Percentiles rank a stretch among this genome's conserved stretches.
Evolutionary conservation across 2,113 vertebrate genomes (phyloP).

Genomic region (Trinectes maculatus): DNA sequence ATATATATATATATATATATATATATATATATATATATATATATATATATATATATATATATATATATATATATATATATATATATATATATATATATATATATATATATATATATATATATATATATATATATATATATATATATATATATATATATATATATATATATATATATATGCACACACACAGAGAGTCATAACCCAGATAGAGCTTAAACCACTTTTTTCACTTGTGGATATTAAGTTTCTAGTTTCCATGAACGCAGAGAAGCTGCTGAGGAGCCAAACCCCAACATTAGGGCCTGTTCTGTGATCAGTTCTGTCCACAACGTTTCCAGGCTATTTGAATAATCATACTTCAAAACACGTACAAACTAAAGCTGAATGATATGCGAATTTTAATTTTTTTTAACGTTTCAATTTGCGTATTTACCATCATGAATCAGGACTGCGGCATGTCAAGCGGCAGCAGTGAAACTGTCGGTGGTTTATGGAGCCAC

Average conservation of each 20-base stretch:
- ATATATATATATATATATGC: constrained; percentile 23
- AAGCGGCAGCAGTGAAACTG: constrained; percentile 39
- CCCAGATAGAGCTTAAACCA: constrained; percentile 20
- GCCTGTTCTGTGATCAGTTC: constrained; percentile 43
- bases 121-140: constrained; percentile 19
- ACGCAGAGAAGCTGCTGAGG: constrained; percentile 20
- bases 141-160: not conserved
- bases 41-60: constrained; percentile 20
- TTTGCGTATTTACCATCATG: constrained; percentile 29
- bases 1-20: constrained; percentile 6
- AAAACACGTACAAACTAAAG: constrained; percentile 24
- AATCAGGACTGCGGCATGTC: constrained; percentile 13
- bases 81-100: constrained; percentile 15
- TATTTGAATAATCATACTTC: constrained; percentile 38
- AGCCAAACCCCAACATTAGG: constrained; percentile 64
- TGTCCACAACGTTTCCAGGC: constrained; percentile 58
- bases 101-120: constrained; percentile 17
- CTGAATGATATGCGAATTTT: not conserved
- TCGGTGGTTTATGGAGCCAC: constrained; percentile 57
- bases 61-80: constrained; percentile 6
- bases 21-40: constrained; percentile 12
- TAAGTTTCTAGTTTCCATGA: constrained; percentile 69
- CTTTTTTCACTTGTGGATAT: constrained; percentile 47
- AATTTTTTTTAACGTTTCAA: not conserved
- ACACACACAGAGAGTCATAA: constrained; percentile 36